Base-by-base conservation (phyloP, 2,113 vertebrate genomes). In the Aix galericulata region DNA sequence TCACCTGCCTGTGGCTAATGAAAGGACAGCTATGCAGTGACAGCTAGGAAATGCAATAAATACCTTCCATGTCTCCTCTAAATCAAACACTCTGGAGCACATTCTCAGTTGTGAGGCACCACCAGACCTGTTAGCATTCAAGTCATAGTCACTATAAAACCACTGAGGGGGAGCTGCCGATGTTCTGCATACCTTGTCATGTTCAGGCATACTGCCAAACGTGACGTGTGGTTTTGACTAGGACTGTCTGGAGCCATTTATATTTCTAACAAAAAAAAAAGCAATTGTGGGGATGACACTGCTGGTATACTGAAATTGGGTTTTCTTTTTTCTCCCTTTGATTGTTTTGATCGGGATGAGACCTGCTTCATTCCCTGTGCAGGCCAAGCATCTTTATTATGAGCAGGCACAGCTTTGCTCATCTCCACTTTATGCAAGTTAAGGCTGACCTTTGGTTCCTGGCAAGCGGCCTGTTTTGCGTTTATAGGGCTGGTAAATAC, bases 401-500 rank as follows among this genome's bases (percentile, higher is more conserved):
- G 1, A 46, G 34, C 40, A 32, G 58, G 55, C 16, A 77, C 36
- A 50, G 34, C 31, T 67, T 76, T 34, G 31, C n/a, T 55, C 31
- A 59, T 91, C 63, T 92, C 59, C 3, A 5, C 89, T 92, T 91
- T 67, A n/a, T 62, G 46, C 38, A 34, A 40, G 55, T 64, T 53
- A 72, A 93, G 62, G 44, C 40, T 93, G 71, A 82, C 52, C 46
- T 88, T 73, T 78, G 36, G 53, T 86, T 67, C 26, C 50, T 75
- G 76, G 74, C 78, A 95, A 52, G 48, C 66, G 91, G 59, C 56
- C 88, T 93, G 42, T 20, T 62, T 84, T 91, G 36, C 52, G 66
- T 78, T 91, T 75, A 31, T 42, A 53, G n/a, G 50, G 84, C 69
- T 95, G 69, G 55, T 86, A 82, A 92, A 85, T 69, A 72, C 48